A percentile compares a stretch with the other conserved stretches of the same genome.
Conservation (phyloP, 2,888 invertebrate species). For the Steinernema carpocapsae region DNA sequence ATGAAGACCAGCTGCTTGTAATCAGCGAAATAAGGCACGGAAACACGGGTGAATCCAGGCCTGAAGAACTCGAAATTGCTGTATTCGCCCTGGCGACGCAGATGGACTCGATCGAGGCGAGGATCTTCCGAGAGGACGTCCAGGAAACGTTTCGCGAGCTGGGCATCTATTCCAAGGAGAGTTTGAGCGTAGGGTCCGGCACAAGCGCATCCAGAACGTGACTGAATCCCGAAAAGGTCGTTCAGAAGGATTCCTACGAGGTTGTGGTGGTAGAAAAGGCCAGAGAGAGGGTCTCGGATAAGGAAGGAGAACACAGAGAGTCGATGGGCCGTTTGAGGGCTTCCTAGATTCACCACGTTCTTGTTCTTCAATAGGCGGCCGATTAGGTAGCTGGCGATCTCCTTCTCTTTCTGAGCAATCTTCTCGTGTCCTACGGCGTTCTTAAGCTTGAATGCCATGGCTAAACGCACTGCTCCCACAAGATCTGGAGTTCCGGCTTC, state of each 20-base stretch:
- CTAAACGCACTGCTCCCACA: slow-evolving; percentile 78
- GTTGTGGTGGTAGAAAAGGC: slow-evolving; percentile 85
- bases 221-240: slow-evolving; percentile 89
- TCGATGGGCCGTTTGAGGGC: slow-evolving; percentile 67
- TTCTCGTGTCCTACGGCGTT: slow-evolving; percentile 79
- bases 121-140: slow-evolving; percentile 76
- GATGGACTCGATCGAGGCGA: slow-evolving; percentile 73
- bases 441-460: slow-evolving; percentile 84
- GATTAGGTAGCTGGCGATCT: slow-evolving; percentile 52
- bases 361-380: slow-evolving; percentile 2
- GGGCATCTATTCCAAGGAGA: slow-evolving; percentile 81
- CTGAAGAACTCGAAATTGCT: slow-evolving; percentile 48
- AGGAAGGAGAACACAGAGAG: slow-evolving; percentile 86
- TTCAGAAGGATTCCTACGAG: slow-evolving; percentile 85
- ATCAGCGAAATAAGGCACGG: slow-evolving; percentile 83
- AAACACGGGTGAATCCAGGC: slow-evolving; percentile 85
- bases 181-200: slow-evolving; percentile 85
- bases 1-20: slow-evolving; percentile 76
- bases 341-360: neutral
- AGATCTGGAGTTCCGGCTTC: slow-evolving; percentile 55
- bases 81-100: slow-evolving; percentile 70
- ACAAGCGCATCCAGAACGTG: slow-evolving; percentile 76
- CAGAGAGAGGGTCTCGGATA: slow-evolving; percentile 74
- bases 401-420: slow-evolving; percentile 74
- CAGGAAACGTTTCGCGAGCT: slow-evolving; percentile 80